Evolutionary conservation across 1,140 invertebrate genomes (phyloP).

Genomic region (Drosophila teissieri): DNA sequence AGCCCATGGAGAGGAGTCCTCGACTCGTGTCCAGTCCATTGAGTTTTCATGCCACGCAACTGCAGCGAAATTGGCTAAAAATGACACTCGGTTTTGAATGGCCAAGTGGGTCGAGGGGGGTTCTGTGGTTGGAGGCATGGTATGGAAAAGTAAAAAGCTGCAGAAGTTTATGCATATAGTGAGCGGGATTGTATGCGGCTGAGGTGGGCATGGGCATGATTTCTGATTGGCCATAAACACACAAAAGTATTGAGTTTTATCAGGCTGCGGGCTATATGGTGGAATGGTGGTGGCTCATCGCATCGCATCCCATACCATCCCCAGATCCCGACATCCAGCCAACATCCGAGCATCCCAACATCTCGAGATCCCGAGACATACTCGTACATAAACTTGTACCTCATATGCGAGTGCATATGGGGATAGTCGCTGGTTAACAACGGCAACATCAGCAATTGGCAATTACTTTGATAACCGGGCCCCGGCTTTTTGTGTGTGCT

Average conservation of each 20-base stretch:
- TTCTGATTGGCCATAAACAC: conserved; percentile 81
- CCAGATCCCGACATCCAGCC: too few species aligned
- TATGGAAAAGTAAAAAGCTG: conserved; percentile 13
- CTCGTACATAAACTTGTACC: conserved; percentile 42
- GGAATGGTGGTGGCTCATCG: conserved; percentile 19
- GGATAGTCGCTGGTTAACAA: not conserved
- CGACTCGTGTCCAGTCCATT: conserved; percentile 77
- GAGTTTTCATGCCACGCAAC: conserved; percentile 81
- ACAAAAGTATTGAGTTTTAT: conserved; percentile 82
- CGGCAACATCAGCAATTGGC: conserved; percentile 44
- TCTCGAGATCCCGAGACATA: conserved; percentile 1
- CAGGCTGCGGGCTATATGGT: conserved; percentile 73
- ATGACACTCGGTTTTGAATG: conserved; percentile 77
- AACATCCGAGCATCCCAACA: too few species aligned
- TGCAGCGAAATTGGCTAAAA: conserved; percentile 80
- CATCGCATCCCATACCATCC: not conserved
- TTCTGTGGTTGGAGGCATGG: not conserved
- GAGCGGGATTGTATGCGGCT: conserved; percentile 16
- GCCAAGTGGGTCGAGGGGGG: not conserved
- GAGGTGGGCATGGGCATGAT: conserved; percentile 78
- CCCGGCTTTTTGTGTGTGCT: conserved; percentile 45
- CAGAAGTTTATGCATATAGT: conserved; percentile 68
- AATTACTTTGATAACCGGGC: conserved; percentile 76
- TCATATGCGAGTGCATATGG: conserved; percentile 17
- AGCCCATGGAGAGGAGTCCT: conserved; percentile 35